phyloP scores from a whole-genome alignment of 2,797 vertebrate species.

The Hydrolagus colliei region DNA sequence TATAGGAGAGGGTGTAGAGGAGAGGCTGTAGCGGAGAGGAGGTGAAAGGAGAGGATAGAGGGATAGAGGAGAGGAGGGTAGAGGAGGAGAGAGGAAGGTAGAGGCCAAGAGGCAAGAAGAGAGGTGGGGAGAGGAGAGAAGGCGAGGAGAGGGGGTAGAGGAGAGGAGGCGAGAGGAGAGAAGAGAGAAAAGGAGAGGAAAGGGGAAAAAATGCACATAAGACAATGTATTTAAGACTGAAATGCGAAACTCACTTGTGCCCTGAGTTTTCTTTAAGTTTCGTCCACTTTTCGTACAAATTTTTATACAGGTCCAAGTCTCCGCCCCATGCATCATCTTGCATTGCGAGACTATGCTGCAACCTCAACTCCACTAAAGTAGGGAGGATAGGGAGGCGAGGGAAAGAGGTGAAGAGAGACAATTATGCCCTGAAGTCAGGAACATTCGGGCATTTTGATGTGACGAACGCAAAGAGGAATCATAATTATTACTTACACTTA shows the following conservation, averaged over 20 bases:
- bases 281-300: slow-evolving; percentile 78
- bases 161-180: too few species aligned
- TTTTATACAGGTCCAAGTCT: slow-evolving; percentile 86
- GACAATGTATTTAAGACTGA: not conserved
- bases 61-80: too few species aligned
- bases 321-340: slow-evolving; percentile 87
- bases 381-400: not conserved
- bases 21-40: too few species aligned
- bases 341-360: slow-evolving; percentile 68
- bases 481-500: slow-evolving; percentile 74
- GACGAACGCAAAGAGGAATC: not conserved
- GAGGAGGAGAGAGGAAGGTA: too few species aligned
- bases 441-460: slow-evolving; percentile 17
- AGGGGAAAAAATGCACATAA: not conserved
- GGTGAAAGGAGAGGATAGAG: too few species aligned
- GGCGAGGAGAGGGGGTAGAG: too few species aligned
- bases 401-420: not conserved
- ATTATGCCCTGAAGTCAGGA: slow-evolving; percentile 1
- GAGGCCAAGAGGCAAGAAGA: too few species aligned
- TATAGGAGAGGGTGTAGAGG: too few species aligned
- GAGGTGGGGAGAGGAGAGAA: too few species aligned
- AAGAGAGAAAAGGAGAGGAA: too few species aligned
- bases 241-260: slow-evolving; percentile 63
- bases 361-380: slow-evolving; percentile 72
- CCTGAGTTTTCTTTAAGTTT: slow-evolving; percentile 73